Conservation (phyloP, 1,140 invertebrate genomes). For the Physella acuta region DNA sequence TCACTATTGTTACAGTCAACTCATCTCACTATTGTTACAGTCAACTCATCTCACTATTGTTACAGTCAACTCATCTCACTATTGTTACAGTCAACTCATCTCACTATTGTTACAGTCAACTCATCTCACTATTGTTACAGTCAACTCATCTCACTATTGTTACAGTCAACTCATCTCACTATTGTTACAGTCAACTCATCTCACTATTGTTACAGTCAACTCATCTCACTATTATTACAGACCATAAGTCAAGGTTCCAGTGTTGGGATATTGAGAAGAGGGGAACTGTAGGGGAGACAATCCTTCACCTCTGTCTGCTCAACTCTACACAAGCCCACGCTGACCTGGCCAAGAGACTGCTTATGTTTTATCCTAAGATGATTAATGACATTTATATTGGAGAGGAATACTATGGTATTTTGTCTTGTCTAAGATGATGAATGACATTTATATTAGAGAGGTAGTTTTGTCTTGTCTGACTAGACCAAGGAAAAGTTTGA, state of each 20-base stretch:
- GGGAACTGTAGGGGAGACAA: constrained; percentile 93
- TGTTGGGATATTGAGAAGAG: constrained; percentile 92
- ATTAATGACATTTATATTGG: constrained; percentile 94
- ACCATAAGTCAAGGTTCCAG: constrained; percentile 74
- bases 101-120: no score
- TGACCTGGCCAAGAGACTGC: constrained; percentile 86
- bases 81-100: no score
- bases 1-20: no score
- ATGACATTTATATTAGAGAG: constrained; percentile 93
- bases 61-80: no score
- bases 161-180: no score
- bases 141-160: no score
- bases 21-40: no score
- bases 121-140: no score
- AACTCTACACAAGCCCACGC: constrained; percentile 87
- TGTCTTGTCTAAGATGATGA: constrained; percentile 76
- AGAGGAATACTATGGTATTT: constrained; percentile 93
- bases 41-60: no score
- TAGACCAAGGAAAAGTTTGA: constrained; percentile 87
- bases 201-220: no score
- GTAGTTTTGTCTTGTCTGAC: constrained; percentile 86
- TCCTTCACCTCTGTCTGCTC: constrained; percentile 89
- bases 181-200: no score
- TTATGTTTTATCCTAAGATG: constrained; percentile 89
- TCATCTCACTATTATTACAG: no score